These are phyloP conservation scores for Gibbula magus DNA, from an alignment of 2,888 invertebrate genomes.

Conservation along the genomic window DNA sequence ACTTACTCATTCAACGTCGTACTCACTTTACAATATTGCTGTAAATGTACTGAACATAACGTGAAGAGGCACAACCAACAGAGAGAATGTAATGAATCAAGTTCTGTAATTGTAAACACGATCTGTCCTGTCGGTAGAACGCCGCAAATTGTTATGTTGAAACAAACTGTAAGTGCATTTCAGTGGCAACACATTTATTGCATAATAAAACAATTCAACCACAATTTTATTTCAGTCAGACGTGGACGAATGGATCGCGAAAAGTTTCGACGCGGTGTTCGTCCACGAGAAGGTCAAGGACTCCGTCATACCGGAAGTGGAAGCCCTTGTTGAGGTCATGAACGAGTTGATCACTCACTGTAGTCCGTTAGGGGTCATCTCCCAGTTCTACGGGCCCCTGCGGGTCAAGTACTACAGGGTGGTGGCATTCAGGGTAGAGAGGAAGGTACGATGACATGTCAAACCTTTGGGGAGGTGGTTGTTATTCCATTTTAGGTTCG, in stretches of 20 bases:
- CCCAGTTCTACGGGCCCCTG: constrained; percentile 59
- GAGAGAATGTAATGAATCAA: no score
- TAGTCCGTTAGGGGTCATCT: constrained; percentile 56
- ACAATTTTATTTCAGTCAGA: constrained; percentile 48
- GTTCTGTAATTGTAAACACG: background rate
- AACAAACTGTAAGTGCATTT: no score
- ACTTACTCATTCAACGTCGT: no score
- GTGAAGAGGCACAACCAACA: no score
- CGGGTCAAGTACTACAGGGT: constrained; percentile 66
- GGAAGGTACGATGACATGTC: constrained; percentile 51
- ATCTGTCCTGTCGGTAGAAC: background rate
- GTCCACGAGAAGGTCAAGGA: constrained; percentile 58
- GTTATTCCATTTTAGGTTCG: no score
- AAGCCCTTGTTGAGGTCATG: constrained; percentile 53
- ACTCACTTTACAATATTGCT: no score
- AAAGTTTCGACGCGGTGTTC: constrained; percentile 42
- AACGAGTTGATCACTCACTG: constrained; percentile 50
- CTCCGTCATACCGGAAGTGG: constrained; percentile 59
- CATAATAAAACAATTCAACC: background rate
- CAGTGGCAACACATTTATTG: background rate
- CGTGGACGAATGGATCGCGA: constrained; percentile 52
- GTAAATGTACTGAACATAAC: no score
- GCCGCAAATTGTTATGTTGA: no score
- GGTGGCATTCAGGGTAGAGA: constrained; percentile 62
- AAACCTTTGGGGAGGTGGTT: no score